Evolutionary conservation across 2,113 vertebrate genomes (phyloP), one percentile per base, ranked within the genome.

Genomic region (Ceyx melanurus): DNA sequence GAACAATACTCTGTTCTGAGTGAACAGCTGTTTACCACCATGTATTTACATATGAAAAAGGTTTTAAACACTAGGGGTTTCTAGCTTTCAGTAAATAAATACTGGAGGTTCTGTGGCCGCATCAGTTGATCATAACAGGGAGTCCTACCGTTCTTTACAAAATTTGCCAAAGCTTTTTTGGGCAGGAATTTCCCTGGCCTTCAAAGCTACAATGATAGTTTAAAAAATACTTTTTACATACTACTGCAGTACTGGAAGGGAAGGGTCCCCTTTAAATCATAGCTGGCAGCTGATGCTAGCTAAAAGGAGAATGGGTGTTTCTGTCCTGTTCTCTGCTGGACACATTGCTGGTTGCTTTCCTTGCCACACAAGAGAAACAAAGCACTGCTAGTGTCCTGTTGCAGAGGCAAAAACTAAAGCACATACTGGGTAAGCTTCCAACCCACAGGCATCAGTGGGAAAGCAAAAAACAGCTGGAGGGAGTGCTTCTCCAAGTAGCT

Each of bases 41-140:
- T 5, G 4, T 5, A 14, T 5, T 4, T 5, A 7, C 4, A 18
- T 66, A 80, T 73, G 7, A 58, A 75, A 5, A 28, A 17, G 5
- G 10, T 81, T 88, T 15, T 42, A 37, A 82, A 85, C 94, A 57
- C 82, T 91, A 95, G 94, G 56, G 86, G 88, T 23, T 92, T 66
- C 93, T 82, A 45, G 45, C 1, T 19, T 57, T 83, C 51, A 86
- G 77, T 72, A 68, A 71, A 80, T 60, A 75, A 72, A 67, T 67
- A 53, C 8, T 40, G 50, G 42, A 42, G 9, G 8, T 48, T 76
- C 35, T 13, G 48, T 74, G 43, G 23, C 68, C 67, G 18, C 7
- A 10, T 54, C 58, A 54, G 3, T 20, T 58, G 58, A 31, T 78
- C 14, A 3, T 35, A 29, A 19, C 22, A 60, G 15, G 29, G 54